phyloP scores from a whole-genome alignment of 2,888 invertebrate species.

The Drosophila cyrtoloma region DNA sequence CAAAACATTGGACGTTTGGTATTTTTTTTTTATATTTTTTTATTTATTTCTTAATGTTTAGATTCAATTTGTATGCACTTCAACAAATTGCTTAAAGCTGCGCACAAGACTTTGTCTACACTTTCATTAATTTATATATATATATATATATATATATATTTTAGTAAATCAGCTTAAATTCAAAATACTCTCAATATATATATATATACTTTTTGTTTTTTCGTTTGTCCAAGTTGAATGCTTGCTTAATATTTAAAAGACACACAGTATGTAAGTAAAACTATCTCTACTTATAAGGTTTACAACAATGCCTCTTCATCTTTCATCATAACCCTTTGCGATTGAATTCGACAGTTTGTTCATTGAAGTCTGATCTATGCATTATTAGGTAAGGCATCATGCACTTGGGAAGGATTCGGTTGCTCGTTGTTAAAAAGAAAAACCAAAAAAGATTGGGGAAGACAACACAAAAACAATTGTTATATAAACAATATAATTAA shows the following conservation, averaged over 20 bases:
- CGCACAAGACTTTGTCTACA: slow-evolving; percentile 70
- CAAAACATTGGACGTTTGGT: slow-evolving; percentile 76
- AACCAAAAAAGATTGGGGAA: slow-evolving; percentile 20
- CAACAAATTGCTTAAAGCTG: slow-evolving; percentile 74
- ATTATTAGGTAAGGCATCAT: slow-evolving; percentile 60
- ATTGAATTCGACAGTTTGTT: slow-evolving; percentile 41
- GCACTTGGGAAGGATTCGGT: slow-evolving; percentile 70
- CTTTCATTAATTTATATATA: slow-evolving; percentile 20
- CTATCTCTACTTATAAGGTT: slow-evolving; percentile 52
- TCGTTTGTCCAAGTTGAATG: slow-evolving; percentile 36
- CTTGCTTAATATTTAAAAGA: slow-evolving; percentile 72
- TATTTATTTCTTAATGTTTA: slow-evolving; percentile 44
- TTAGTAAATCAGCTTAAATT: slow-evolving; percentile 43
- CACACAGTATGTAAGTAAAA: slow-evolving; percentile 71
- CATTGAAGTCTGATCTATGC: slow-evolving; percentile 39
- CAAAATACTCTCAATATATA: slow-evolving; percentile 31
- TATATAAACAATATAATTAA: slow-evolving; percentile 42
- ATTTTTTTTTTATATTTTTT: slow-evolving; percentile 39
- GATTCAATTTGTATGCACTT: slow-evolving; percentile 42
- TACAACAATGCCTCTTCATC: slow-evolving; percentile 37
- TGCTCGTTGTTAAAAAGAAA: slow-evolving; percentile 31
- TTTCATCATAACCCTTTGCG: slow-evolving; percentile 42
- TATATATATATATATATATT: slow-evolving; percentile 8
- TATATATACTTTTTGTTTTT: slow-evolving; percentile 12
- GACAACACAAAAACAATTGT: slow-evolving; percentile 53